Conservation (phyloP, 2,113 vertebrate species). For the Ramphastos sulfuratus region DNA sequence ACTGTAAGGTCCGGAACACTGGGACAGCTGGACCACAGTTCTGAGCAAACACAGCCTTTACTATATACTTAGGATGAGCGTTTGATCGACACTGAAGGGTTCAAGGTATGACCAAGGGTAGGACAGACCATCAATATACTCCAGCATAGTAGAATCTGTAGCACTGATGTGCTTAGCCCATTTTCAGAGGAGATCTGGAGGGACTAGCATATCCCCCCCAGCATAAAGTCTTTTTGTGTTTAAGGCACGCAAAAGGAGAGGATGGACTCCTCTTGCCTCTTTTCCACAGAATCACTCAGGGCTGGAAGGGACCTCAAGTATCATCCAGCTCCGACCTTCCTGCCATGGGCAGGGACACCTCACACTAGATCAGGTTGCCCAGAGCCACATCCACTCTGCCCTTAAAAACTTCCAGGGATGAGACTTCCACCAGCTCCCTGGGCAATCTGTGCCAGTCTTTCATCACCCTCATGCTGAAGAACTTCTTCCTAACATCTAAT, state of each 20-base stretch:
- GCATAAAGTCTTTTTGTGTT: background rate
- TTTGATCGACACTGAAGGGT: background rate
- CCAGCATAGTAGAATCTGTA: background rate
- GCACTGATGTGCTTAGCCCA: background rate
- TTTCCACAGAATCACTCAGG: too few relatives aligned
- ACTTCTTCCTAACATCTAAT: too few relatives aligned
- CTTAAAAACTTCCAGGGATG: too few relatives aligned
- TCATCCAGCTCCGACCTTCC: too few relatives aligned
- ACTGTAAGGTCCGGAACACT: background rate
- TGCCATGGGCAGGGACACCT: too few relatives aligned
- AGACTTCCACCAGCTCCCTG: too few relatives aligned
- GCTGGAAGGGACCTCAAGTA: too few relatives aligned
- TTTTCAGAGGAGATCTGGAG: background rate
- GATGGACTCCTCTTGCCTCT: background rate
- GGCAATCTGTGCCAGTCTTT: too few relatives aligned
- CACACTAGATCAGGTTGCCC: too few relatives aligned
- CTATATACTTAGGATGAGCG: background rate
- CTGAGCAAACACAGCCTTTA: background rate
- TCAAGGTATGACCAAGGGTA: background rate
- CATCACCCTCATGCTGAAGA: too few relatives aligned
- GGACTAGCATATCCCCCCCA: accelerated
- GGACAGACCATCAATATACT: background rate
- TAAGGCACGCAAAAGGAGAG: background rate
- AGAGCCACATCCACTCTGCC: too few relatives aligned
- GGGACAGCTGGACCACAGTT: background rate